These are phyloP conservation scores for Vulpes vulpes DNA, from an alignment of 2,113 vertebrate genomes.

Conservation along the genomic window DNA sequence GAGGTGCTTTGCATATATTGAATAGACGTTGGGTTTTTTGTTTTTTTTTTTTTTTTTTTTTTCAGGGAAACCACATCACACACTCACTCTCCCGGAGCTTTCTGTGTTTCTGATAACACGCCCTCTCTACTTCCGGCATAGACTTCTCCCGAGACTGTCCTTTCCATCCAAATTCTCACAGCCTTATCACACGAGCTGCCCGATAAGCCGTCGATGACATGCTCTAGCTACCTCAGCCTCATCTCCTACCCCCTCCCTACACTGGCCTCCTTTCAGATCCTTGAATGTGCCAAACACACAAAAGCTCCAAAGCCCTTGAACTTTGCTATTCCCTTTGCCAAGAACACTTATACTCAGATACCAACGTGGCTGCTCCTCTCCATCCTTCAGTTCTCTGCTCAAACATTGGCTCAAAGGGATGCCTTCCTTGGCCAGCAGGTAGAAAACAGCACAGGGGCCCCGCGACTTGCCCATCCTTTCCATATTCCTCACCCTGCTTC, in stretches of 20 bases:
- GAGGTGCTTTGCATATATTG: background rate
- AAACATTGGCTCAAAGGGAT: background rate
- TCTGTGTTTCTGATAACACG: background rate
- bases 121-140: background rate
- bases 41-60: too few relatives aligned
- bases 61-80: background rate
- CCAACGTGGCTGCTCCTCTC: background rate
- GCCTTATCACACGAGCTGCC: background rate
- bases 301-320: background rate
- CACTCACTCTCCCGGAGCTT: background rate
- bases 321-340: background rate
- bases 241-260: fast-evolving
- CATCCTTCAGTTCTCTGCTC: background rate
- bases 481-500: background rate
- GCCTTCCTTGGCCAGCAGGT: background rate
- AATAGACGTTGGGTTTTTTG: background rate
- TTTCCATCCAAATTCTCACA: background rate
- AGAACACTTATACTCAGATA: background rate
- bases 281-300: background rate
- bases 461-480: background rate
- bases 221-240: background rate
- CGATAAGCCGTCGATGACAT: too few relatives aligned
- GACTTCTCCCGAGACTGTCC: background rate
- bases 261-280: background rate
- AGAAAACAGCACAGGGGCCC: background rate